Evolutionary conservation across 2,797 vertebrate species (phyloP).

Genomic region (Lagorchestes hirsutus): DNA sequence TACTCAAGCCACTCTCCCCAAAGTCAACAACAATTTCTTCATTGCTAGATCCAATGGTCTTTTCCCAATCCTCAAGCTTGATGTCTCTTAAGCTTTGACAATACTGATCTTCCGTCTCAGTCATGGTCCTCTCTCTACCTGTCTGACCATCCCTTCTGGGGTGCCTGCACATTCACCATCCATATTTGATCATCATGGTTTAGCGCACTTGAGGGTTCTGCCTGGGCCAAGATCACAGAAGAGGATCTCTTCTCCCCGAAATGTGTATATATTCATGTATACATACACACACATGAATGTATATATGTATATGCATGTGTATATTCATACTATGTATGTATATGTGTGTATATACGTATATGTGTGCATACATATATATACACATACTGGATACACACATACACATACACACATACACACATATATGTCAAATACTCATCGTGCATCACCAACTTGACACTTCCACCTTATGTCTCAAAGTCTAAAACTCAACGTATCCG

Average conservation of each 20-base stretch:
- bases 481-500: background rate
- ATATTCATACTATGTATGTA: too few relatives aligned
- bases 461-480: background rate
- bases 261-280: too few relatives aligned
- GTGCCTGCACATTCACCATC: background rate
- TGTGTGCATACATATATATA: too few relatives aligned
- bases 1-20: background rate
- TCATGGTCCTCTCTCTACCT: background rate
- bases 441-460: background rate
- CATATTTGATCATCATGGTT: background rate
- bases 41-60: background rate
- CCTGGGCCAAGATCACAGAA: background rate
- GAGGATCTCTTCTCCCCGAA: background rate
- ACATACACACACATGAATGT: too few relatives aligned
- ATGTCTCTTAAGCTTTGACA: background rate
- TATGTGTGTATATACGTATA: too few relatives aligned
- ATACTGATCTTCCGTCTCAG: background rate
- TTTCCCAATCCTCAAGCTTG: background rate
- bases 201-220: background rate
- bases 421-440: background rate
- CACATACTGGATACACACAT: too few relatives aligned
- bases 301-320: too few relatives aligned
- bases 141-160: background rate
- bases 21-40: background rate
- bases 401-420: too few relatives aligned